A percentile compares a stretch with the other conserved stretches of the same genome.
phyloP scores from a whole-genome alignment of 2,888 invertebrate species.

The Latheticus oryzae region DNA sequence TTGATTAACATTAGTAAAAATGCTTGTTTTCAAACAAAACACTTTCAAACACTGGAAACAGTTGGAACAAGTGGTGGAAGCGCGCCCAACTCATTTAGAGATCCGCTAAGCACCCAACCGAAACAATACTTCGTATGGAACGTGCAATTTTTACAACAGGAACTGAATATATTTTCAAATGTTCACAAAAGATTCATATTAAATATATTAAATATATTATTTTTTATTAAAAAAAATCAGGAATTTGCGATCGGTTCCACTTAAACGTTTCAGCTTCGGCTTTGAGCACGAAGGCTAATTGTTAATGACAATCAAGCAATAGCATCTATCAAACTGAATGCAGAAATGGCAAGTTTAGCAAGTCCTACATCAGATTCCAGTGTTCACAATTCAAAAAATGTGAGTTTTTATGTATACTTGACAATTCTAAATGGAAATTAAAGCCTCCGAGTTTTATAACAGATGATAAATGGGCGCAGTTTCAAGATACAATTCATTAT shows the following conservation, averaged over 20 bases:
- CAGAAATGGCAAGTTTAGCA: too few relatives aligned
- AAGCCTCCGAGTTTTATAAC: conserved; percentile 2
- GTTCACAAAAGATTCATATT: too few relatives aligned
- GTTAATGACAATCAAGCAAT: too few relatives aligned
- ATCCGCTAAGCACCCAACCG: conserved; percentile 53
- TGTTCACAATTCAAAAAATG: neutral
- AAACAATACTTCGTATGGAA: conserved; percentile 52
- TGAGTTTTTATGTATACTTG: neutral
- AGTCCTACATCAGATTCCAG: neutral
- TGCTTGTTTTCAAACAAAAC: conserved; percentile 28
- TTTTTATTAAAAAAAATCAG: too few relatives aligned
- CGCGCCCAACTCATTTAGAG: conserved; percentile 49
- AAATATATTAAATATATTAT: too few relatives aligned
- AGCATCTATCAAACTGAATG: too few relatives aligned
- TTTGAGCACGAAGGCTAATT: too few relatives aligned
- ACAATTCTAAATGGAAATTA: neutral
- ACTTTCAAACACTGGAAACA: conserved; percentile 41
- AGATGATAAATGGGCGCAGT: conserved; percentile 13
- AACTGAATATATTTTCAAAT: too few relatives aligned
- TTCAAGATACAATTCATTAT: conserved; percentile 59
- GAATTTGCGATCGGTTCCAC: conserved; percentile 4
- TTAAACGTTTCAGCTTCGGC: neutral
- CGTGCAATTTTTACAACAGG: conserved; percentile 50
- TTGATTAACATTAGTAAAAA: conserved; percentile 17
- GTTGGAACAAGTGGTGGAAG: conserved; percentile 44